phyloP scores from a whole-genome alignment of 2,888 invertebrate genomes.

The Epirrhoe tristata region DNA sequence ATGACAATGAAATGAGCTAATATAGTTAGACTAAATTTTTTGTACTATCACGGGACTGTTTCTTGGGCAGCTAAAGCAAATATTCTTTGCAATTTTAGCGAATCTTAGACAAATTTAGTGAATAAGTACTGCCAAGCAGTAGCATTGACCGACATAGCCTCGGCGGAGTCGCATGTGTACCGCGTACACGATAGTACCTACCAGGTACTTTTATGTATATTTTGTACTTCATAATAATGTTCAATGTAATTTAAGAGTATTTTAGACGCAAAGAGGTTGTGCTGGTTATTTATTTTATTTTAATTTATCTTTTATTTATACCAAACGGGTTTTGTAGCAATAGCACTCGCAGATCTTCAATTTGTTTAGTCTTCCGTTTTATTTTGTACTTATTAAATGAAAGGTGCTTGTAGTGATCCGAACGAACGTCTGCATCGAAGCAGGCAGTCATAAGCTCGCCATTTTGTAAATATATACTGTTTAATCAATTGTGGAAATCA shows the following conservation, averaged over 20 bases:
- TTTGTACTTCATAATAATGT: constrained; percentile 60
- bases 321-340: constrained; percentile 74
- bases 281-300: constrained; percentile 82
- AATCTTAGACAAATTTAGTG: constrained; percentile 28
- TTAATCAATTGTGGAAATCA: constrained; percentile 69
- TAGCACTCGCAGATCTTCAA: constrained; percentile 69
- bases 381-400: constrained; percentile 77
- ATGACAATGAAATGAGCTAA: constrained; percentile 29
- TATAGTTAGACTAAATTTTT: constrained; percentile 28
- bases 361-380: constrained; percentile 75
- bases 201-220: constrained; percentile 48
- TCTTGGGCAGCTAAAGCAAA: constrained; percentile 21
- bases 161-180: constrained; percentile 39
- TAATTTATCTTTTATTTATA: constrained; percentile 81
- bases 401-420: constrained; percentile 70
- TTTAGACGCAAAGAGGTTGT: constrained; percentile 77
- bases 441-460: constrained; percentile 67
- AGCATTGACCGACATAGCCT: constrained; percentile 13
- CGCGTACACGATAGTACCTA: constrained; percentile 57
- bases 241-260: constrained; percentile 65
- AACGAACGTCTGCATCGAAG: constrained; percentile 51
- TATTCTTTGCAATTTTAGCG: constrained; percentile 22
- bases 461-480: constrained; percentile 74
- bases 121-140: constrained; percentile 33
- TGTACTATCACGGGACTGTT: constrained; percentile 17